Evolutionary conservation across 2,113 vertebrate species (phyloP).

Genomic region (Tringa solitaria): DNA sequence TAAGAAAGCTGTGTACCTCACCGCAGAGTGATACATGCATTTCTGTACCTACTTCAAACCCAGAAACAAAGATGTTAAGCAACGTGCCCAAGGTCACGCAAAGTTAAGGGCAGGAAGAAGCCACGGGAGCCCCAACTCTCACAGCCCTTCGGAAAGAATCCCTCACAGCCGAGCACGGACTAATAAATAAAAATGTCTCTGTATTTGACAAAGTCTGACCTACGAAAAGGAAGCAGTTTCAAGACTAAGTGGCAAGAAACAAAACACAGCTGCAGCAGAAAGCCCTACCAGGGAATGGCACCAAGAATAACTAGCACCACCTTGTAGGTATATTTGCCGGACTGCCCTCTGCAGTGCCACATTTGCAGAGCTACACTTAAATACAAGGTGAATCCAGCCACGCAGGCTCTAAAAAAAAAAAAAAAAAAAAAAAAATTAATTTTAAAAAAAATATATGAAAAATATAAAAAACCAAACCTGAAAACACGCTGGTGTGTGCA

Average conservation of each 20-base stretch:
- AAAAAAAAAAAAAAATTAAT: neutral
- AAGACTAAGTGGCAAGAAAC: conserved; percentile 40
- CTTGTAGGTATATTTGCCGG: neutral
- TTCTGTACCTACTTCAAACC: conserved; percentile 47
- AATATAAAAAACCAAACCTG: neutral
- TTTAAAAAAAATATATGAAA: neutral
- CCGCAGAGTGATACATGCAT: conserved; percentile 31
- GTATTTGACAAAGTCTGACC: conserved; percentile 40
- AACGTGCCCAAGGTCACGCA: conserved; percentile 45
- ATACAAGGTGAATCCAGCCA: neutral
- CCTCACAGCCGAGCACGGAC: neutral
- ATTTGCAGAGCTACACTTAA: neutral
- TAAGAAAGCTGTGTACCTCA: conserved; percentile 40
- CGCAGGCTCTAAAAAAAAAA: neutral
- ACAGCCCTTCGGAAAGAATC: conserved; percentile 9
- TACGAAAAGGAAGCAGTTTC: conserved; percentile 38
- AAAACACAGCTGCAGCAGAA: conserved; percentile 29
- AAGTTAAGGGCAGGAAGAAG: conserved; percentile 24
- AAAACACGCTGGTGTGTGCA: neutral
- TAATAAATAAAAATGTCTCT: conserved; percentile 34
- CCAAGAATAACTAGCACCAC: neutral
- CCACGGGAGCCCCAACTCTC: neutral
- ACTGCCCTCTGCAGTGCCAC: neutral
- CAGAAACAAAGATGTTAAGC: conserved; percentile 38
- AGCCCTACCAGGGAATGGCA: neutral